These are phyloP conservation scores for Cerastoderma edule DNA, from an alignment of 2,888 invertebrate genomes.

Conservation along the genomic window DNA sequence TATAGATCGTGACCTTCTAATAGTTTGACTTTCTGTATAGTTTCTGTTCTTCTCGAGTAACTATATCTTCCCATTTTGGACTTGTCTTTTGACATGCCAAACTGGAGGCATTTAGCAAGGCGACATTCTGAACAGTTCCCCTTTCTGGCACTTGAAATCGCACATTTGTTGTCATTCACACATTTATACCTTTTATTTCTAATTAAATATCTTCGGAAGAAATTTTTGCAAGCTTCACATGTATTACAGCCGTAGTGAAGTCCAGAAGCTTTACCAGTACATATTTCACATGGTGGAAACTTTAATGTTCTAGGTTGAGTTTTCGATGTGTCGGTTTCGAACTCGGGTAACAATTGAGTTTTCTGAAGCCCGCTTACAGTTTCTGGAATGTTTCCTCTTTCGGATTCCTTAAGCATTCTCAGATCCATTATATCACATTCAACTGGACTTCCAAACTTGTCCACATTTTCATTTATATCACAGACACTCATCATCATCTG, in stretches of 20 bases:
- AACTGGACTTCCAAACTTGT: too few species aligned
- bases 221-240: slow-evolving; percentile 65
- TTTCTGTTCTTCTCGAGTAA: slow-evolving; percentile 42
- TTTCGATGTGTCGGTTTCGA: slow-evolving; percentile 30
- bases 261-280: slow-evolving; percentile 61
- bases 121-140: slow-evolving; percentile 56
- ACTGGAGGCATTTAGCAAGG: slow-evolving; percentile 41
- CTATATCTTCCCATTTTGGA: slow-evolving; percentile 48
- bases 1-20: slow-evolving; percentile 34
- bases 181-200: slow-evolving; percentile 45
- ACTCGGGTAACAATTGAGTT: too few species aligned
- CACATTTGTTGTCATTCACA: slow-evolving; percentile 35
- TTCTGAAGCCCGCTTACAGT: too few species aligned
- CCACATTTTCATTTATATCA: too few species aligned
- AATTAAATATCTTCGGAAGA: slow-evolving; percentile 59
- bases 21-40: slow-evolving; percentile 45
- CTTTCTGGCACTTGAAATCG: slow-evolving; percentile 37
- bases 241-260: slow-evolving; percentile 64
- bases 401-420: too few species aligned
- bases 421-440: too few species aligned
- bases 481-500: too few species aligned
- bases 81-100: slow-evolving; percentile 54
- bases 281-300: slow-evolving; percentile 61
- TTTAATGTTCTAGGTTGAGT: slow-evolving; percentile 25
- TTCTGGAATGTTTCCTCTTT: too few species aligned